Base-by-base conservation (phyloP, 1,140 invertebrate species). In the Drosophila leontia region DNA sequence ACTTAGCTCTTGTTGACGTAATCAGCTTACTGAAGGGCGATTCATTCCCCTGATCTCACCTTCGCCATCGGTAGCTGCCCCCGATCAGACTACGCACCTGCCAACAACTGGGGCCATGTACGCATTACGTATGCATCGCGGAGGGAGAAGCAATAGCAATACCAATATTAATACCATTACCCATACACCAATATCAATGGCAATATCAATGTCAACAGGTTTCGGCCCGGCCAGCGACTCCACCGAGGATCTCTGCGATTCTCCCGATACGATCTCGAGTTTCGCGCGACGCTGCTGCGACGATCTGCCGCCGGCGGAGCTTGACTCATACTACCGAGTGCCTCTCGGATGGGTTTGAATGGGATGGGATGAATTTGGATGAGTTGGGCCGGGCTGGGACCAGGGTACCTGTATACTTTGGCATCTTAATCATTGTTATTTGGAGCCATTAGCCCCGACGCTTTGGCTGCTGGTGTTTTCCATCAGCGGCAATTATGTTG, bases 361-460 rank as follows among this genome's bases (percentile, higher is more conserved):
- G 26, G 19, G 19, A 29, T 72, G 17, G 37, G 12, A 29, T 68
- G 42, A 19, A 9, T 13, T 72, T 8, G 47, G 15, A 29, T 64
- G 42, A 15, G 41, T 15, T 44, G 62, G 57, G 56, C 55, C 19
- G 63, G 34, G 17, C 23, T 13, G 44, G 42, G n/a, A 34, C 39
- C 45, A 48, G 23, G 39, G 45, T 39, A 41, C 58, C 44, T n/a
- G 53, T 39, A 47, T 72, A 47, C 75, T 62, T 63, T 68, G 65
- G 62, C 72, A 68, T 71, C 78, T 88, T 88, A 88, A 88, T 88
- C 84, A 88, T 88, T 88, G 84, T 88, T 90, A 88, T 88, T 88
- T 90, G 67, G 59, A 75, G 78, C 78, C 84, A 88, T 88, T 88
- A 88, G 85, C 57, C 72, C 70, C 77, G 65, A 67, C 58, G 62